Base-by-base conservation (phyloP, 2,797 vertebrate species). In the Sphenopsis melanotis region DNA sequence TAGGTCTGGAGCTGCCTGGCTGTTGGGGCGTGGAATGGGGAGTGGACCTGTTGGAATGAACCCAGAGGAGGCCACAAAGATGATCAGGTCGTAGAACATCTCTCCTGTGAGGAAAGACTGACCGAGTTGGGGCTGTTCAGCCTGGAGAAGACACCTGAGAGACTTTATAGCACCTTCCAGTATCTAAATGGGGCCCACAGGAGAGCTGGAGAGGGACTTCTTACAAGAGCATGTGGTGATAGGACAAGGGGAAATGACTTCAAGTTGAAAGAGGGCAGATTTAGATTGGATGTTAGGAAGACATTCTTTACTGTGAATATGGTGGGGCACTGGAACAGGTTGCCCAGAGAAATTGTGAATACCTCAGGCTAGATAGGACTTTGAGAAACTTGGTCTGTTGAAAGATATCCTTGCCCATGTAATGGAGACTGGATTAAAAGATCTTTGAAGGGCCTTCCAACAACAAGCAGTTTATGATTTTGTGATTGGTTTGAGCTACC, bases 1-100 rank as follows among this genome's bases (percentile, higher is more conserved):
- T 2, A 9, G 27, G 13, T 2, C 44, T 37, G 46, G 27, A 19
- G 21, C 21, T 92, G 39, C 37, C 41, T 0, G 0, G 18, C 6
- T 56, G 5, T 68, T 36, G 36, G 32, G 2, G 4, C 39, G 7
- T 37, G 4, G 9, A 4, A 3, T 21, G 36, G 27, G 19, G 37
- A n/a, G 14, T 23, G 12, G 27, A 42, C 10, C 36, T 42, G 19
- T 49, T 37, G 49, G 20, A 70, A 69, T 8, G 29, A 76, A 16
- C 26, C 20, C n/a, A 30, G 37, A 76, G 17, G 8, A 70, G 24
- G 11, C 29, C 37, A 46, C 10, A 26, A 57, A 69, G 50, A 29
- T 30, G 8, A 64, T 15, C 11, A 39, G 10, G 8, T 27, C 20
- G 20, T 61, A 49, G 16, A 56, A 69, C 17, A n/a, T 27, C 23